These are phyloP conservation scores for Alethe diademata DNA, from an alignment of 2,113 vertebrate genomes.

Conservation along the genomic window DNA sequence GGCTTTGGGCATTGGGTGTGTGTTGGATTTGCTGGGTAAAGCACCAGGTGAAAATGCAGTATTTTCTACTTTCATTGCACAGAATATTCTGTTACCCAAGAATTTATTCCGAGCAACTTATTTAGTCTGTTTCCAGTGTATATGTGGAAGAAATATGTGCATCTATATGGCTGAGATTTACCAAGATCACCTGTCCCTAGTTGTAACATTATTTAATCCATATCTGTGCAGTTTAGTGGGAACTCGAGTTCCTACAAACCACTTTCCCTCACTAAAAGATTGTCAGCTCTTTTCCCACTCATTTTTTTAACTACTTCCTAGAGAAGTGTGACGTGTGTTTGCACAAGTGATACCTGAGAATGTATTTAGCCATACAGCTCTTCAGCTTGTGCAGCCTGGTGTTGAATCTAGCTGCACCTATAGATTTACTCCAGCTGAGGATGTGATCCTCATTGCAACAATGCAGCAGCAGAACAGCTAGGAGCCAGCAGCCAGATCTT, in stretches of 20 bases:
- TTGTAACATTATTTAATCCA: not conserved
- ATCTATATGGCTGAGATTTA: not conserved
- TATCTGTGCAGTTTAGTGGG: not conserved
- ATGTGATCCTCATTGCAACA: not conserved
- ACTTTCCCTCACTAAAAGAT: not conserved
- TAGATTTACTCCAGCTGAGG: not conserved
- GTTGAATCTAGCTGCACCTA: not conserved
- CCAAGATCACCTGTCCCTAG: not conserved
- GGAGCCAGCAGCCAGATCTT: not conserved
- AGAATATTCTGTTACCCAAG: not conserved
- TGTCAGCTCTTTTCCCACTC: not conserved
- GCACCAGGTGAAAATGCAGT: not conserved
- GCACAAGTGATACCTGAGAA: not conserved
- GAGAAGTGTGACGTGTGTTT: not conserved
- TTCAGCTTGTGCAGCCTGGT: not conserved
- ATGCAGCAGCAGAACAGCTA: not conserved
- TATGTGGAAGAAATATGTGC: not conserved
- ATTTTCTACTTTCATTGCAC: not conserved
- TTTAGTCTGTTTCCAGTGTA: not conserved
- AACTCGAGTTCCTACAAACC: not conserved
- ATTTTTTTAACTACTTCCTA: not conserved
- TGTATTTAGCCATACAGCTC: not conserved
- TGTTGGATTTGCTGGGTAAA: not conserved
- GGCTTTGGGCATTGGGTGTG: not conserved
- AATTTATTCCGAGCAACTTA: not conserved